These are phyloP conservation scores for Osmoderma eremita DNA, from an alignment of 2,888 invertebrate genomes.

Conservation along the genomic window DNA sequence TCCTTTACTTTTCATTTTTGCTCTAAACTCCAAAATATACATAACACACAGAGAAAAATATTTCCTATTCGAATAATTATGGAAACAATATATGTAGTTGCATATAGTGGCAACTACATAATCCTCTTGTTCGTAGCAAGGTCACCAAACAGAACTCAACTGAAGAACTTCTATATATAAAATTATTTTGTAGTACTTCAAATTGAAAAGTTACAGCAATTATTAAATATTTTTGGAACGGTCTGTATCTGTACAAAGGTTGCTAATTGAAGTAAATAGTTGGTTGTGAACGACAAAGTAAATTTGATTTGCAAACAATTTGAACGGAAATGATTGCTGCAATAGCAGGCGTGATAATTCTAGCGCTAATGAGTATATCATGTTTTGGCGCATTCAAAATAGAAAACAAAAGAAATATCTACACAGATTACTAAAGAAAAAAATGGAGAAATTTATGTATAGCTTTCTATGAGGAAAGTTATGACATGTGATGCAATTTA, in stretches of 20 bases:
- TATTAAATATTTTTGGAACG: too few relatives aligned
- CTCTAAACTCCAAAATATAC: too few relatives aligned
- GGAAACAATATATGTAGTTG: too few relatives aligned
- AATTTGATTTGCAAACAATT: slow-evolving; percentile 14
- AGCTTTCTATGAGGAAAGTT: slow-evolving; percentile 26
- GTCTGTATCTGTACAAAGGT: background rate
- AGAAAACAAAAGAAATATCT: slow-evolving; percentile 7
- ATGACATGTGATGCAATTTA: slow-evolving; percentile 26
- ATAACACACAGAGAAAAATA: too few relatives aligned
- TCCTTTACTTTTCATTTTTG: too few relatives aligned
- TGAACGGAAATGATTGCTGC: slow-evolving; percentile 9
- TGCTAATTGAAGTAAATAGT: background rate
- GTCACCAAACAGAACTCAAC: too few relatives aligned
- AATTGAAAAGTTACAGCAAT: too few relatives aligned
- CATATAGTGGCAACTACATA: too few relatives aligned
- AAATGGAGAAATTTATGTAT: slow-evolving; percentile 22
- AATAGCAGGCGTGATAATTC: background rate
- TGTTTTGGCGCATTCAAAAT: background rate
- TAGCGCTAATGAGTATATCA: background rate
- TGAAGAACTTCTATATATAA: background rate
- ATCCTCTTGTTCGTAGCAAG: too few relatives aligned
- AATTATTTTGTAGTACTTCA: too few relatives aligned
- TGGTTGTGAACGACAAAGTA: background rate
- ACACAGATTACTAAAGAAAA: background rate
- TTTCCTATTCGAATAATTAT: too few relatives aligned